Evolutionary conservation across 2,888 invertebrate genomes (phyloP), one percentile per base, ranked within the genome.

Genomic region (Tridacna crocea): DNA sequence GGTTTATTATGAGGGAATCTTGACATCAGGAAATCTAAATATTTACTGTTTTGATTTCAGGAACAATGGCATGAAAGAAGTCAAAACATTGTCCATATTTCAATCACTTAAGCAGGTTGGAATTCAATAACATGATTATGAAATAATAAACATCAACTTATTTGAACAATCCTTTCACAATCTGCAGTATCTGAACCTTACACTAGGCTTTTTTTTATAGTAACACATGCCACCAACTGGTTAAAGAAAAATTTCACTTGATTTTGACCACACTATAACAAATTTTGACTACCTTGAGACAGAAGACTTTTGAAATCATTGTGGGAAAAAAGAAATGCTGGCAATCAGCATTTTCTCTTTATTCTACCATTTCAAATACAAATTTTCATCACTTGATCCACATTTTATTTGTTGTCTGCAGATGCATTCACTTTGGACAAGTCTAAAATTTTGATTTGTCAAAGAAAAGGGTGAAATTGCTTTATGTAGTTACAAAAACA

Each of bases 61-160:
- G 51, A 70, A 70, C 70, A 46, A 47, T 22, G 26, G 24, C 13
- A 70, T 70, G 26, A 70, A 70, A 70, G 70, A 51, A 70, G 70
- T 70, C 70, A 70, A 70, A 70, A 70, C 70, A 70, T n/a, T 70
- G 24, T 46, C 70, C 70, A 48, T 26, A 26, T 47, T 70, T 51
- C 51, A 70, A 70, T 70, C 70, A 70, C 27, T 46, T 70, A 70
- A 70, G 22, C 70, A 22, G 48, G 48, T 22, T 70, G 22, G 51
- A 51, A 51, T 70, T 70, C 51, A 70, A 70, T 51, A 70, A 13
- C 4, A 48, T 70, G 24, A 19, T 70, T 70, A 70, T 70, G 70
- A 70, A 70, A 70, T 70, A 4, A 70, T 70, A 70, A 70, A 70
- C 70, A 70, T 10, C 6, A 12, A 15, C 19, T 51, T 51, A 47